Percentiles rank a stretch among this genome's conserved stretches.
phyloP scores from a whole-genome alignment of 2,888 invertebrate genomes.

The Sympetrum striolatum region DNA sequence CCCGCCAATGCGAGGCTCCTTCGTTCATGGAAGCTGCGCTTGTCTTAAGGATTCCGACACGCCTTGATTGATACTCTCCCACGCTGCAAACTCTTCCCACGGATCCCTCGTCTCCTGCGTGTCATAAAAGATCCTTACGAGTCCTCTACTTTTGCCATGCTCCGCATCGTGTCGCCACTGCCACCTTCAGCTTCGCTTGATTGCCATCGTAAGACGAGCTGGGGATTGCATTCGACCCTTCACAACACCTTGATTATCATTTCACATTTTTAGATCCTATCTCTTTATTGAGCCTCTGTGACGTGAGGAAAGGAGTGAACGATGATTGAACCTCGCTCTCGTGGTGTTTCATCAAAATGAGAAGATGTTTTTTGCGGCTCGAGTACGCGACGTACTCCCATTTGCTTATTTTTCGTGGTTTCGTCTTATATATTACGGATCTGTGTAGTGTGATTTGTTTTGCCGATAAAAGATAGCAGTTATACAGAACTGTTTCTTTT shows the following conservation, averaged over 20 bases:
- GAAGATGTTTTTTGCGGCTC: too few relatives aligned
- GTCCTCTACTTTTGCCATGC: neutral
- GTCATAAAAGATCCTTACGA: neutral
- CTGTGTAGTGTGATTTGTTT: too few relatives aligned
- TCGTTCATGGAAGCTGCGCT: neutral
- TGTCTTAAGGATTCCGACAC: conserved; percentile 19
- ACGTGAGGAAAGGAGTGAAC: too few relatives aligned
- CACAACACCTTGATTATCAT: neutral
- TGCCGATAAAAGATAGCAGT: too few relatives aligned
- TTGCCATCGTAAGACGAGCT: neutral
- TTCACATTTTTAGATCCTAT: too few relatives aligned
- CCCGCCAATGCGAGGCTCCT: neutral
- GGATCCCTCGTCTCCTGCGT: neutral
- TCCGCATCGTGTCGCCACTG: neutral
- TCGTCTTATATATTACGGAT: too few relatives aligned
- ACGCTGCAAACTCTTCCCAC: neutral
- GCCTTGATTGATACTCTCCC: conserved; percentile 10
- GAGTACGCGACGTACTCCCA: too few relatives aligned
- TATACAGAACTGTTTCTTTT: too few relatives aligned
- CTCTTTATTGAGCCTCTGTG: too few relatives aligned
- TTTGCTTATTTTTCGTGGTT: too few relatives aligned
- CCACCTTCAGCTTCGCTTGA: neutral
- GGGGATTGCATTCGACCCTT: neutral
- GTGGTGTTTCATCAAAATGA: too few relatives aligned
- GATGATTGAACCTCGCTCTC: too few relatives aligned